Percentiles rank a stretch among this genome's conserved stretches.
These are phyloP conservation scores for Apodemia hepburni DNA, from an alignment of 2,888 invertebrate genomes.

Conservation along the genomic window DNA sequence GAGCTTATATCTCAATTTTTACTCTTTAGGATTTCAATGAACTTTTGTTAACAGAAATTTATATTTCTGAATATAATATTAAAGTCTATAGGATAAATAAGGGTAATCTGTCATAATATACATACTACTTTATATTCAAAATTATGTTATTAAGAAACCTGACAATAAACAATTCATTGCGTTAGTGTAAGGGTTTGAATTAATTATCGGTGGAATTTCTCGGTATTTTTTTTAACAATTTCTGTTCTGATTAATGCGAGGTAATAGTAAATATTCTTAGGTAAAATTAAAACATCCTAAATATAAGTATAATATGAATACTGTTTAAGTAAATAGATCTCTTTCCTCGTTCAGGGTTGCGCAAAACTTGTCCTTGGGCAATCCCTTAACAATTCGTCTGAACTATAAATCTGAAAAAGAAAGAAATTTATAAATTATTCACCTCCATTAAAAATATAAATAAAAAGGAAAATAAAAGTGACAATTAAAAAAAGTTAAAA, in stretches of 20 bases:
- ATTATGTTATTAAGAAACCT: too few species aligned
- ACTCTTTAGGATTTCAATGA: too few species aligned
- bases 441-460: background rate
- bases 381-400: slow-evolving; percentile 16
- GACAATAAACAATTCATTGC: background rate
- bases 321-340: slow-evolving; percentile 76
- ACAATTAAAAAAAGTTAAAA: too few species aligned
- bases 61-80: too few species aligned
- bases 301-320: slow-evolving; percentile 70
- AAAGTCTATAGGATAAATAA: too few species aligned
- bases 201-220: background rate
- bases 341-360: slow-evolving; percentile 44
- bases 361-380: background rate
- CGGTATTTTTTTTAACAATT: background rate
- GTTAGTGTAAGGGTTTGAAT: background rate
- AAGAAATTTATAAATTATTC: background rate
- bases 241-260: slow-evolving; percentile 38
- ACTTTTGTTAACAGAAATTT: too few species aligned
- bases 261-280: slow-evolving; percentile 38
- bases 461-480: background rate
- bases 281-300: slow-evolving; percentile 23
- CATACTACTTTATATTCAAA: too few species aligned
- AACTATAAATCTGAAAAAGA: slow-evolving; percentile 14
- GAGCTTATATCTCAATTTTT: too few species aligned
- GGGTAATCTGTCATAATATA: too few species aligned